Evolutionary conservation across 2,797 vertebrate species (phyloP), one percentile per base, ranked within the genome.

Genomic region (Chiroxiphia lanceolata): DNA sequence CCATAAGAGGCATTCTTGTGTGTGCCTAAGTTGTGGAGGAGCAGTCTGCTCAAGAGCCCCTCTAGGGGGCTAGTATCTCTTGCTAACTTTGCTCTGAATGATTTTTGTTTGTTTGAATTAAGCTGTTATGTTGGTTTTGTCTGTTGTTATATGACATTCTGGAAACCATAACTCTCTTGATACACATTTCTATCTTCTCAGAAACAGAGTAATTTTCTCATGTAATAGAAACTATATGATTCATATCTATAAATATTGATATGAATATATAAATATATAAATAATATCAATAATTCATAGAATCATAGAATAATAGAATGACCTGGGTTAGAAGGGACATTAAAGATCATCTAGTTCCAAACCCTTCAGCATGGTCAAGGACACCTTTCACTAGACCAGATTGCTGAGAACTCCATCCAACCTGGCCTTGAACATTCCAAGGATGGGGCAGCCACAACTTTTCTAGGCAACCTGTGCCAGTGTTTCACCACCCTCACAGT

Each of bases 91-190:
- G 36, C 44, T 93, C 74, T 84, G 50, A 91, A 53, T 88, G 38
- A 60, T 94, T 75, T 76, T 95, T 78, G 38, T 77, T 90, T 91
- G 40, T 93, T 92, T 82, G 76, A 91, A 48, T 88, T 79, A 93
- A 93, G 29, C 67, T 82, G 36, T 79, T 67, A 7, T 69, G 34
- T 86, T 90, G 61, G 10, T 90, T 94, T 94, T 91, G 29, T 76
- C 88, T 87, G 59, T 86, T 89, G 71, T 67, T 77, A 15, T 21
- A 74, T 53, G 45, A 67, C 48, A 48, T 94, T 84, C 70, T 87
- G 68, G 65, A 76, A 56, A 42, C 69, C 50, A n/a, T 83, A 78
- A 72, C 33, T 92, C 75, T 50, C 31, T 59, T 72, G 72, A 78
- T 71, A 75, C 1, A 44, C 23, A 51, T 90, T 90, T 88, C 31